Conservation (phyloP, 2,113 vertebrate genomes). For the Garra rufa region DNA sequence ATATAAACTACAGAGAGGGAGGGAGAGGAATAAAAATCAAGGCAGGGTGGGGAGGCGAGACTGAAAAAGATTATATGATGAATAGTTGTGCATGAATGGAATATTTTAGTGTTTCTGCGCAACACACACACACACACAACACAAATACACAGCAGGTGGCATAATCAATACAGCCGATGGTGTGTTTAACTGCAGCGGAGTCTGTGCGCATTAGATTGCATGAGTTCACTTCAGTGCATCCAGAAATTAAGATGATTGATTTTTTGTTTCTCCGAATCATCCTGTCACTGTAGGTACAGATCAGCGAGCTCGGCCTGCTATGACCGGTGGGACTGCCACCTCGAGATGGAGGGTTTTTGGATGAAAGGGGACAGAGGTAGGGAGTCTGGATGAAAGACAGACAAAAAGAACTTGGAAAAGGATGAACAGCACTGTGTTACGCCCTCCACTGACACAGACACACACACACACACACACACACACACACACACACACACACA, state of each 20-base stretch:
- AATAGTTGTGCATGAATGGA: conserved; percentile 17
- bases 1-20: conserved; percentile 36
- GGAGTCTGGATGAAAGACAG: conserved; percentile 24
- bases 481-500: conserved; percentile 33
- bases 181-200: conserved; percentile 48
- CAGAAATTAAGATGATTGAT: conserved; percentile 81
- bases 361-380: conserved; percentile 15
- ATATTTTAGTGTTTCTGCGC: background rate
- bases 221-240: conserved; percentile 78
- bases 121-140: conserved; percentile 18
- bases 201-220: conserved; percentile 74
- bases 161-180: conserved; percentile 11
- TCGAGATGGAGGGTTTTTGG: conserved; percentile 1
- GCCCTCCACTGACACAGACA: conserved; percentile 22
- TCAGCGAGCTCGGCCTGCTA: conserved; percentile 23
- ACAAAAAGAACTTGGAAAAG: conserved; percentile 33
- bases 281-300: conserved; percentile 45
- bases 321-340: background rate
- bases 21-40: conserved; percentile 26
- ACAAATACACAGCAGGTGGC: conserved; percentile 27
- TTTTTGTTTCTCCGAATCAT: conserved; percentile 66
- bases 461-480: conserved; percentile 28
- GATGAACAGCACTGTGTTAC: conserved; percentile 36
- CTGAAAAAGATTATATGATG: conserved; percentile 10
- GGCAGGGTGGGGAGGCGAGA: conserved; percentile 4